A percentile compares a stretch with the other conserved stretches of the same genome.
These are phyloP conservation scores for Notoglanidium macrostoma DNA, from an alignment of 2,797 vertebrate genomes.

Conservation along the genomic window DNA sequence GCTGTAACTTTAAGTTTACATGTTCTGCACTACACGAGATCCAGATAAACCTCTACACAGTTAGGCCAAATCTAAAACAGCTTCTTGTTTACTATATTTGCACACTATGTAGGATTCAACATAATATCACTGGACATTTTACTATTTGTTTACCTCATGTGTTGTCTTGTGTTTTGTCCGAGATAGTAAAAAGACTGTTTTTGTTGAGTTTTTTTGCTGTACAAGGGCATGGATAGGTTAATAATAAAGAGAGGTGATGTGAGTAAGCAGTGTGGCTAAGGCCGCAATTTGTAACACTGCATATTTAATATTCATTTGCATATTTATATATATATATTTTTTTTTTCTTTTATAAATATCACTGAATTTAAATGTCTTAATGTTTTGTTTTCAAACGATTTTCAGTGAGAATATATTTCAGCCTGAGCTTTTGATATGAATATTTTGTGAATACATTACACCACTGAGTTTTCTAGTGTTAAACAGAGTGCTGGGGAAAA, in stretches of 20 bases:
- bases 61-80: not conserved
- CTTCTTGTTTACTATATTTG: too few species aligned
- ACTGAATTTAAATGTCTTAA: slow-evolving; percentile 6
- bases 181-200: not conserved
- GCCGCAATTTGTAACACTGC: slow-evolving; percentile 22
- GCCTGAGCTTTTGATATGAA: slow-evolving; percentile 26
- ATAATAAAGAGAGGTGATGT: not conserved
- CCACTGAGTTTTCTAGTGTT: not conserved
- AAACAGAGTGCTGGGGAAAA: slow-evolving; percentile 11
- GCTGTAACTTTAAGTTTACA: not conserved
- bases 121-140: not conserved
- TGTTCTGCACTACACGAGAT: not conserved
- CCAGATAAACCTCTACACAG: not conserved
- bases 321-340: not conserved
- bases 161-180: not conserved
- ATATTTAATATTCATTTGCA: slow-evolving; percentile 23
- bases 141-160: not conserved
- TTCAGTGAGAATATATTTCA: not conserved
- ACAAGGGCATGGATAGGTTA: not conserved
- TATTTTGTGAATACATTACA: slow-evolving; percentile 27
- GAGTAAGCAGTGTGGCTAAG: not conserved
- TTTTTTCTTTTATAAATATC: slow-evolving; percentile 19
- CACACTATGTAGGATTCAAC: not conserved
- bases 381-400: slow-evolving; percentile 20
- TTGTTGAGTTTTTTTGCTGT: too few species aligned